phyloP scores from a whole-genome alignment of 2,797 vertebrate species.

The Eleutherodactylus coqui region DNA sequence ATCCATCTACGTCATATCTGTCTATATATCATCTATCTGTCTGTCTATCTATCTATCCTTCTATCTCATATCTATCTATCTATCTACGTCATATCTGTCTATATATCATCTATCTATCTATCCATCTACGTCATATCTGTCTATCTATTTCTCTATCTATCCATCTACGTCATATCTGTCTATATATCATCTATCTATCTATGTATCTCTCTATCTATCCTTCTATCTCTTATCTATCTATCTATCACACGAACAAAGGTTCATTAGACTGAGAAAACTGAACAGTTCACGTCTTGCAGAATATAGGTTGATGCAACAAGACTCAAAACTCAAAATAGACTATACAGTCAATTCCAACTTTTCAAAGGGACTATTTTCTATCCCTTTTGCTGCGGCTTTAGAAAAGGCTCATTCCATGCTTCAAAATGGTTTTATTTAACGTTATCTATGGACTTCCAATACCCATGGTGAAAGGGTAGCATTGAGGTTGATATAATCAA shows the following conservation, averaged over 20 bases:
- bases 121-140: background rate
- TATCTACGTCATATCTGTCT: too few relatives aligned
- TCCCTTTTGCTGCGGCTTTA: slow-evolving; percentile 39
- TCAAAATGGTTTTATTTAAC: slow-evolving; percentile 43
- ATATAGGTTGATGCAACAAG: slow-evolving; percentile 3
- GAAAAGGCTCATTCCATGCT: slow-evolving; percentile 45
- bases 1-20: too few relatives aligned
- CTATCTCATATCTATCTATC: background rate
- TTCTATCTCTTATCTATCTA: background rate
- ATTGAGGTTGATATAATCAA: slow-evolving; percentile 65
- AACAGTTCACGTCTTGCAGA: background rate
- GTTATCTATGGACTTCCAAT: slow-evolving; percentile 56
- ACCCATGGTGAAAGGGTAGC: slow-evolving; percentile 64
- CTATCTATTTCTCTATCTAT: background rate
- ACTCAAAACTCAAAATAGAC: slow-evolving; percentile 23
- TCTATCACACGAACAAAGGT: background rate
- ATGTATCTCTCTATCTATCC: background rate
- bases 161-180: too few relatives aligned
- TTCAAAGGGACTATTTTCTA: slow-evolving; percentile 42
- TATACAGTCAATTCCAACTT: slow-evolving; percentile 34
- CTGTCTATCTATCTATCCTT: too few relatives aligned
- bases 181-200: too few relatives aligned
- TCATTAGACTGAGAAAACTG: background rate
- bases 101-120: background rate
- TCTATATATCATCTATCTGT: too few relatives aligned